Evolutionary conservation across 2,113 vertebrate species (phyloP).

Genomic region (Sinocyclocheilus anophthalmus): DNA sequence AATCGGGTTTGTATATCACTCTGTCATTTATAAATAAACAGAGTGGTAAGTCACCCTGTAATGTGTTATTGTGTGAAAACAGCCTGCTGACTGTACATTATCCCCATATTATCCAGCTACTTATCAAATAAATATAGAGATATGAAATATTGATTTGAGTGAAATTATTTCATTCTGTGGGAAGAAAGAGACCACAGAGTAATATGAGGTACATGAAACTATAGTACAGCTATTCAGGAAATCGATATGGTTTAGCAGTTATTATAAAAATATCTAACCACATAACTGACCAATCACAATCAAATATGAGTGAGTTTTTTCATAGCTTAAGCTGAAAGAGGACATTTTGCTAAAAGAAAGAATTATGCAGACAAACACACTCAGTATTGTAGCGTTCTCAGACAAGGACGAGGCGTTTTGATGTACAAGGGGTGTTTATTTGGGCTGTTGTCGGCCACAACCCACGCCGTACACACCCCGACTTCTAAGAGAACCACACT

Average conservation of each 20-base stretch:
- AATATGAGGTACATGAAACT: background rate
- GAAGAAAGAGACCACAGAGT: conserved; percentile 10
- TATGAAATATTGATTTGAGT: conserved; percentile 24
- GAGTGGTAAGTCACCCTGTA: no score
- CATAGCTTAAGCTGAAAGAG: background rate
- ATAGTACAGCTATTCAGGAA: background rate
- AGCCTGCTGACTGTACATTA: conserved; percentile 2
- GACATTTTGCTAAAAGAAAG: background rate
- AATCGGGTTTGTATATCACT: no score
- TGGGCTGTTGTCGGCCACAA: no score
- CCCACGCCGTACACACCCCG: no score
- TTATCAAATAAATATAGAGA: conserved; percentile 14
- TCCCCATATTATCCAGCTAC: background rate
- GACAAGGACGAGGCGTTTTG: no score
- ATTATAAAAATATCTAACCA: background rate
- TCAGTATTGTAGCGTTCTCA: background rate
- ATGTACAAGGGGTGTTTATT: no score
- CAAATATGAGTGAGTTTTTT: background rate
- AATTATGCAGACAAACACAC: background rate
- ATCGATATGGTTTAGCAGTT: background rate
- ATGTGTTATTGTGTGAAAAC: no score
- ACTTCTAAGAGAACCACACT: no score
- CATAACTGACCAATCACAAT: background rate
- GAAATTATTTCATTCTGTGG: background rate
- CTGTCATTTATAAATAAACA: no score